Conservation (phyloP, 2,888 invertebrate species). For the Hyposoter didymator region DNA sequence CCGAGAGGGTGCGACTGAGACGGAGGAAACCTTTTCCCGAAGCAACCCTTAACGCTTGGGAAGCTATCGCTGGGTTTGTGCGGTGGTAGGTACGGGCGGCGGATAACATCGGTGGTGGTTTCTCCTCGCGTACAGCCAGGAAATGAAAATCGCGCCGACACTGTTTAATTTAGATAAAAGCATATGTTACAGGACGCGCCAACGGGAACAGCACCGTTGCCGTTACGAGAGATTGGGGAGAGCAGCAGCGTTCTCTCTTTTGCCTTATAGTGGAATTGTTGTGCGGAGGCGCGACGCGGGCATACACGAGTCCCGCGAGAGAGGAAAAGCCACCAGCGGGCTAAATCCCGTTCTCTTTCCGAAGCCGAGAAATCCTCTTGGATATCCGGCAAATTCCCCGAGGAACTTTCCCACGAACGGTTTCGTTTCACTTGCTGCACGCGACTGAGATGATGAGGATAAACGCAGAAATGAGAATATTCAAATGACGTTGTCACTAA, state of each 20-base stretch:
- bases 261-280: slow-evolving; percentile 28
- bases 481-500: slow-evolving; percentile 10
- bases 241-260: slow-evolving; percentile 17
- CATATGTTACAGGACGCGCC: slow-evolving; percentile 84
- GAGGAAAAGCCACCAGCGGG: slow-evolving; percentile 55
- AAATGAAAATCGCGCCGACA: slow-evolving; percentile 86
- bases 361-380: slow-evolving; percentile 52
- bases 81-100: slow-evolving; percentile 72
- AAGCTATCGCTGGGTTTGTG: slow-evolving; percentile 72
- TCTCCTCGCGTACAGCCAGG: slow-evolving; percentile 80
- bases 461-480: slow-evolving; percentile 42
- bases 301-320: slow-evolving; percentile 61
- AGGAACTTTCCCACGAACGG: slow-evolving; percentile 42
- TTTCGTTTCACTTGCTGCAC: slow-evolving; percentile 33
- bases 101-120: slow-evolving; percentile 83
- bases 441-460: not conserved
- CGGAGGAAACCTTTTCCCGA: slow-evolving; percentile 73
- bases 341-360: slow-evolving; percentile 44
- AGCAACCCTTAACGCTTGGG: slow-evolving; percentile 78
- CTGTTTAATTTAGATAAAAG: slow-evolving; percentile 87
- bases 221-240: slow-evolving; percentile 24
- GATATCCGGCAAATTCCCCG: slow-evolving; percentile 55
- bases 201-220: slow-evolving; percentile 59
- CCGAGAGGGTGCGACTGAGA: slow-evolving; percentile 28
- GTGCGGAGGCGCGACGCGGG: slow-evolving; percentile 21